Conservation (phyloP, 1,140 invertebrate species). For the Andrena cerasifolii region DNA sequence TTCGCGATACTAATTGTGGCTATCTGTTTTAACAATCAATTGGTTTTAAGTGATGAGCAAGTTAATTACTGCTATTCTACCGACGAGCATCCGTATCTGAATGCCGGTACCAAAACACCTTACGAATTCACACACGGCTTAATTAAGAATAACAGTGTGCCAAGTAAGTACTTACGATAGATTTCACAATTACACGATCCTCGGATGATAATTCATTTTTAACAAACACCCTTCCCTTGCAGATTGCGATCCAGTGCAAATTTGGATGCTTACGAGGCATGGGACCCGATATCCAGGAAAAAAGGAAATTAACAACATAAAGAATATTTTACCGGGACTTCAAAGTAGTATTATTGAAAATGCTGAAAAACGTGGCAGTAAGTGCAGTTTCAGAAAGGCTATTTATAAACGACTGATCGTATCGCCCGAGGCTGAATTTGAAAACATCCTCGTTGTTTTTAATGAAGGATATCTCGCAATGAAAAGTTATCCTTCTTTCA, state of each 20-base stretch:
- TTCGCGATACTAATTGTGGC: background rate
- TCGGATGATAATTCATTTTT: background rate
- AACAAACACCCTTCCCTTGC: background rate
- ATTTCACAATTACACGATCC: background rate
- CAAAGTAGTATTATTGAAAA: constrained; percentile 71
- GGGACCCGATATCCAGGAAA: constrained; percentile 74
- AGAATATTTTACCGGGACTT: constrained; percentile 64
- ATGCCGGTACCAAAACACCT: constrained; percentile 78
- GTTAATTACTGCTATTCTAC: constrained; percentile 75
- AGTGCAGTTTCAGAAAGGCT: too few relatives aligned
- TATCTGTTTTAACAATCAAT: background rate
- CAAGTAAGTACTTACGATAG: constrained; percentile 69
- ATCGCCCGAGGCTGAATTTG: too few relatives aligned
- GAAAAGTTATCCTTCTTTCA: too few relatives aligned
- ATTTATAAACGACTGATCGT: too few relatives aligned
- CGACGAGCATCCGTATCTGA: constrained; percentile 78
- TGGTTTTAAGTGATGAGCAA: background rate
- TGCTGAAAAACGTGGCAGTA: constrained; percentile 63
- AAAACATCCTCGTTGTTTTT: too few relatives aligned
- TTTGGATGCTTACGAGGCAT: constrained; percentile 77
- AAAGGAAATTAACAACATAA: constrained; percentile 61
- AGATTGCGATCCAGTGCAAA: constrained; percentile 74
- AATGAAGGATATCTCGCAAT: too few relatives aligned
- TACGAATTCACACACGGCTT: constrained; percentile 76
- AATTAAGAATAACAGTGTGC: constrained; percentile 68